A percentile compares a stretch with the other conserved stretches of the same genome.
Conservation (phyloP, 2,113 vertebrate species). For the Tragelaphus imberbis region DNA sequence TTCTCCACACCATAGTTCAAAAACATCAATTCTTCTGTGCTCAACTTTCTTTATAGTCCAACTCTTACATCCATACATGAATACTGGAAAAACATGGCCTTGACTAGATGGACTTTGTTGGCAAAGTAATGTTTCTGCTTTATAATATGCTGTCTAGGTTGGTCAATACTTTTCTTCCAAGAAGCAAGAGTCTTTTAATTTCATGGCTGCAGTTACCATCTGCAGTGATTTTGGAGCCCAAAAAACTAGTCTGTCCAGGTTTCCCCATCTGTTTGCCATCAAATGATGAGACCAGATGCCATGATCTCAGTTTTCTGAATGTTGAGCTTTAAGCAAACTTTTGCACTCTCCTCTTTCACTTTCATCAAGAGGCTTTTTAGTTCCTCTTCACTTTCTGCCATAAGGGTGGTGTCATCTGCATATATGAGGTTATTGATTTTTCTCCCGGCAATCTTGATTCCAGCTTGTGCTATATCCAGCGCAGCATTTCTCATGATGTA, state of each 20-base stretch:
- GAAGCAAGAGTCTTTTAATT: background rate
- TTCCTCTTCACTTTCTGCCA: background rate
- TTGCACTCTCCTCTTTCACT: background rate
- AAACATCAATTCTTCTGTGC: background rate
- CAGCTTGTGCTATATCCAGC: background rate
- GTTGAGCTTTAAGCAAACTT: background rate
- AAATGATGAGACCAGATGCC: background rate
- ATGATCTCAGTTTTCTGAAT: background rate
- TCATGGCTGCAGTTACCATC: background rate
- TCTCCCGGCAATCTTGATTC: background rate
- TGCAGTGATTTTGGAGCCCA: background rate
- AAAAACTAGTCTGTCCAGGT: background rate
- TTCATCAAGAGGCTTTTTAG: background rate
- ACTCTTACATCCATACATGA: background rate
- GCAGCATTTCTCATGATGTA: background rate
- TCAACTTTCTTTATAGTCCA: background rate
- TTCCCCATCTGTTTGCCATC: background rate
- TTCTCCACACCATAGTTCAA: background rate
- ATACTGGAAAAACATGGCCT: background rate
- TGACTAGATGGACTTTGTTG: background rate
- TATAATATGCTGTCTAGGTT: background rate
- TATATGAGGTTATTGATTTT: background rate
- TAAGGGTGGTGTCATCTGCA: background rate
- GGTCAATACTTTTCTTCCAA: background rate
- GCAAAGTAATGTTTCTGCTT: background rate